Conservation (phyloP, 92 coral and sea anemone genomes). For the Zoanthus sociatus region DNA sequence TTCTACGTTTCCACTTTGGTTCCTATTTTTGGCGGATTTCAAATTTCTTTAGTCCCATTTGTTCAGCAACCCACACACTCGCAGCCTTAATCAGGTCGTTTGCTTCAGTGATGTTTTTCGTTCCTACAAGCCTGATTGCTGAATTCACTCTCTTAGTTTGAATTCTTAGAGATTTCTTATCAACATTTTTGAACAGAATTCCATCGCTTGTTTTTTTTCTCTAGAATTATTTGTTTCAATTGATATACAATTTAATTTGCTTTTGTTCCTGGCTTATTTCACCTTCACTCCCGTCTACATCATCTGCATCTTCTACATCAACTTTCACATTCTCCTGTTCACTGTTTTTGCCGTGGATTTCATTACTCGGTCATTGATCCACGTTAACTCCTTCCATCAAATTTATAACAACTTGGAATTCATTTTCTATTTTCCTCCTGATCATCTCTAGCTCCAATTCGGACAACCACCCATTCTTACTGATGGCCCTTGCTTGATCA, state of each 20-base stretch:
- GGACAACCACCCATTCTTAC: not conserved
- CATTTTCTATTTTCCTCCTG: slow-evolving; percentile 1
- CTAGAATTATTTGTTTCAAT: slow-evolving; percentile 1
- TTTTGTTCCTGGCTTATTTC: not conserved
- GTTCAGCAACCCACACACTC: not conserved
- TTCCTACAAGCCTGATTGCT: not conserved
- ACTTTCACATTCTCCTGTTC: not conserved
- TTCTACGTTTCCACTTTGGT: not conserved
- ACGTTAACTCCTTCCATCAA: not conserved
- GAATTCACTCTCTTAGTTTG: slow-evolving; percentile 1
- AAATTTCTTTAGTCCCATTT: not conserved
- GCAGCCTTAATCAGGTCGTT: not conserved
- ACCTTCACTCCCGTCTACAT: not conserved
- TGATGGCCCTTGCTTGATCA: no score
- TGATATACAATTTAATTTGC: not conserved
- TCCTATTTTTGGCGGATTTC: not conserved
- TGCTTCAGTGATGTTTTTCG: not conserved
- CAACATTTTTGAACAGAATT: not conserved
- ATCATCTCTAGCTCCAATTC: not conserved
- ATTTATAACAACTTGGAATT: not conserved
- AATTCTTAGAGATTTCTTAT: not conserved
- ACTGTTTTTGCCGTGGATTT: not conserved
- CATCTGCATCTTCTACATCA: not conserved
- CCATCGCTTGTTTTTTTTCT: not conserved
- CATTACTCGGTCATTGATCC: not conserved